Conservation (phyloP, 1,140 invertebrate genomes). For the Trichoplusia ni region DNA sequence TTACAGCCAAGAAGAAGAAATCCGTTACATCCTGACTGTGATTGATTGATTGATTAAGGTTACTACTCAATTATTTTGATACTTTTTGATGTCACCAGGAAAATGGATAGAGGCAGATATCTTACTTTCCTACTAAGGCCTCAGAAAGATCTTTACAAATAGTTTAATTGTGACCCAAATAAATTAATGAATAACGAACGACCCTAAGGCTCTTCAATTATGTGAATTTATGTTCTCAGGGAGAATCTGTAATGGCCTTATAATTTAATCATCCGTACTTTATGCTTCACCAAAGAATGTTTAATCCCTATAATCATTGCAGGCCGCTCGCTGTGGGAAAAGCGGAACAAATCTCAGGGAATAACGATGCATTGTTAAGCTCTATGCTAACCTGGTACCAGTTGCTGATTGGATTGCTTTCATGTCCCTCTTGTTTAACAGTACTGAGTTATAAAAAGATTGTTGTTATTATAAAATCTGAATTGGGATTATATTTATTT, state of each 20-base stretch:
- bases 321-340: background rate
- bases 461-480: too few relatives aligned
- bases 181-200: background rate
- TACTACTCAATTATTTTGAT: too few relatives aligned
- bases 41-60: too few relatives aligned
- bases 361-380: background rate
- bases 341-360: background rate
- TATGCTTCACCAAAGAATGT: background rate
- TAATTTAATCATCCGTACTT: constrained; percentile 7
- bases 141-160: too few relatives aligned
- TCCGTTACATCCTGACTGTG: too few relatives aligned
- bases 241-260: constrained; percentile 24
- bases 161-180: constrained; percentile 1
- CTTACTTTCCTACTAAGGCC: too few relatives aligned
- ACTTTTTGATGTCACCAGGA: too few relatives aligned
- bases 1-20: too few relatives aligned
- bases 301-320: background rate
- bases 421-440: background rate
- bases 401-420: background rate
- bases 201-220: constrained; percentile 5
- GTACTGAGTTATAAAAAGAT: background rate
- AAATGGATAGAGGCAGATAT: too few relatives aligned
- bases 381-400: constrained; percentile 1
- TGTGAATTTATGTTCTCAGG: constrained; percentile 18
- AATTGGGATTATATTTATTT: too few relatives aligned